Conservation (phyloP, 2,113 vertebrate genomes). For the Egretta garzetta region DNA sequence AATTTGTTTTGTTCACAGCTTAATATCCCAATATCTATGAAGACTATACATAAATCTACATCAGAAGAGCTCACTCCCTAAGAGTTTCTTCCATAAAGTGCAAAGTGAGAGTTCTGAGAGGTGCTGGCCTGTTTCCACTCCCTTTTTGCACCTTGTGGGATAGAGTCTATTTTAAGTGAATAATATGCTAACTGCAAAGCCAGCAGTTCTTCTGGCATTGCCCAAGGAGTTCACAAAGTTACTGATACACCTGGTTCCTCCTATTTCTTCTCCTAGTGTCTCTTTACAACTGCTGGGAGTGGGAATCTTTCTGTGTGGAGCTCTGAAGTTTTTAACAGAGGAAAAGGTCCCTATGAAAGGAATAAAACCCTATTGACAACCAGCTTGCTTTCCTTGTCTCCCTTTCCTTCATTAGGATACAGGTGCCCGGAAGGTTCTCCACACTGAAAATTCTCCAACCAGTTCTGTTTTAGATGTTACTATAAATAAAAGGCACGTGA, state of each 20-base stretch:
- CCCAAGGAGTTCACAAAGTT: not conserved
- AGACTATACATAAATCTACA: not conserved
- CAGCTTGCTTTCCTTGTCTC: not conserved
- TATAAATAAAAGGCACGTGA: not conserved
- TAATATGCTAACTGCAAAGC: not conserved
- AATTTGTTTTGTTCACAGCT: not conserved
- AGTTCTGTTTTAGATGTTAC: not conserved
- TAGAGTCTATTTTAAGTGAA: not conserved
- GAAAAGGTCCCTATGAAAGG: not conserved
- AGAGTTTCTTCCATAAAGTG: not conserved
- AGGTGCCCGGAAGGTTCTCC: not conserved
- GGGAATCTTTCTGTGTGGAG: not conserved
- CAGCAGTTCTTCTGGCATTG: not conserved
- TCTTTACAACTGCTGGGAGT: not conserved
- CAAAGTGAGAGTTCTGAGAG: not conserved
- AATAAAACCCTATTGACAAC: not conserved
- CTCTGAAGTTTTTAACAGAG: not conserved
- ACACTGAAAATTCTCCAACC: not conserved
- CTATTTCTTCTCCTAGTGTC: not conserved
- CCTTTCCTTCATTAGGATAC: not conserved
- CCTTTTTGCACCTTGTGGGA: not conserved
- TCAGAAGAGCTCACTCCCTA: not conserved
- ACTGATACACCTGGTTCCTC: not conserved
- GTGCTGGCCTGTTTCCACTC: not conserved
- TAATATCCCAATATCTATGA: not conserved